Conservation (phyloP, 2,888 invertebrate species). For the Embidobia sp. region DNA sequence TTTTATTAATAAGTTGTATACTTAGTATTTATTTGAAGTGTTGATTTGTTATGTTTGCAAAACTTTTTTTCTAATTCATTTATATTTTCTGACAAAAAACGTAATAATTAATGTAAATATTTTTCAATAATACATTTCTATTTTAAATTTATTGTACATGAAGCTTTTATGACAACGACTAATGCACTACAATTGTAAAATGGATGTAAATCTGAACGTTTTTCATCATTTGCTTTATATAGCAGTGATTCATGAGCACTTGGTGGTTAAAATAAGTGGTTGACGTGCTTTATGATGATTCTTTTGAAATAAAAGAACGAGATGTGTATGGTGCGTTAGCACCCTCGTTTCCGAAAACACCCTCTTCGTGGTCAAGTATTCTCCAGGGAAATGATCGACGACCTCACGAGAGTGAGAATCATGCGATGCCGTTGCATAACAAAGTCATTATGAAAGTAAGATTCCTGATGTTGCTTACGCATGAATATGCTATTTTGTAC, state of each 20-base stretch:
- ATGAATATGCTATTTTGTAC: constrained; percentile 30
- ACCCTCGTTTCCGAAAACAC: constrained; percentile 82
- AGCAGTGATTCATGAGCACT: constrained; percentile 36
- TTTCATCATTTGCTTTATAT: constrained; percentile 32
- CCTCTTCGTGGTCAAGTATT: constrained; percentile 82
- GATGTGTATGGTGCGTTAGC: constrained; percentile 82
- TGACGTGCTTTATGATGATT: constrained; percentile 68
- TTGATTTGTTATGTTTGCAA: too few species aligned
- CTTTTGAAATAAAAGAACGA: constrained; percentile 72
- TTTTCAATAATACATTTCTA: too few species aligned
- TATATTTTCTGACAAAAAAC: too few species aligned
- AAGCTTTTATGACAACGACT: too few species aligned
- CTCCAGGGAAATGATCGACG: constrained; percentile 74
- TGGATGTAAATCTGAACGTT: too few species aligned
- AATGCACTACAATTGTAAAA: too few species aligned
- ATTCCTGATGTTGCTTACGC: background rate
- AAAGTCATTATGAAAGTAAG: constrained; percentile 72
- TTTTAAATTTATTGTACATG: too few species aligned
- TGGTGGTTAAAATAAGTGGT: constrained; percentile 43
- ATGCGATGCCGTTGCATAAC: constrained; percentile 67
- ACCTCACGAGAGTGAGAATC: constrained; percentile 53
- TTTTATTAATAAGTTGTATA: too few species aligned
- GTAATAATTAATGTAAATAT: too few species aligned
- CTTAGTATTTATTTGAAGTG: too few species aligned
- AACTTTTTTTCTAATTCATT: too few species aligned